These are phyloP conservation scores for Saccopteryx bilineata DNA, from an alignment of 2,113 vertebrate species.

Conservation along the genomic window DNA sequence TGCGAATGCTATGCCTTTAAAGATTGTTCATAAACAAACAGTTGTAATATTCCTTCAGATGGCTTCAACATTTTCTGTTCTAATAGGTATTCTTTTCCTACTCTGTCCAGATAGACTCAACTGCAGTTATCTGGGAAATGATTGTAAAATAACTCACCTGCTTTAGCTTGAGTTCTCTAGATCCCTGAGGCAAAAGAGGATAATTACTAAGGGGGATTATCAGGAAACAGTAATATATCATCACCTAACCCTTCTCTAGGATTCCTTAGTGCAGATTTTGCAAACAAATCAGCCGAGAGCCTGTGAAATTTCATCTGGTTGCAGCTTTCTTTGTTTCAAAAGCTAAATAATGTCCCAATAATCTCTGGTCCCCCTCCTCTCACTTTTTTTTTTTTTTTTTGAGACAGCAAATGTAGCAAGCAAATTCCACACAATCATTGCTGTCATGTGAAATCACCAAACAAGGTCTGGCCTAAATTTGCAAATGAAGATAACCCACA, in stretches of 20 bases:
- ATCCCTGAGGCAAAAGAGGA: conserved; percentile 52
- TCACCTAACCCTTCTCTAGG: neutral
- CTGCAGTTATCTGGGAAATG: conserved; percentile 55
- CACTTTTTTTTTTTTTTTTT: neutral
- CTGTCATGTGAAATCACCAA: neutral
- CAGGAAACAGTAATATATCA: conserved; percentile 26
- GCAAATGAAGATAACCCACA: conserved; percentile 21
- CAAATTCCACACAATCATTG: neutral
- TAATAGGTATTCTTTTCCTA: neutral
- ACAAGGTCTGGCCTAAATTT: neutral
- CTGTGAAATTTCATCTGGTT: conserved; percentile 25
- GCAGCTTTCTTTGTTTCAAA: conserved; percentile 32
- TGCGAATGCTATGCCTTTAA: neutral
- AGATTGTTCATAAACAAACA: conserved; percentile 4
- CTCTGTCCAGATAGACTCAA: conserved; percentile 38
- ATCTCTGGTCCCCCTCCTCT: neutral
- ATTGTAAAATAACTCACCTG: conserved; percentile 61
- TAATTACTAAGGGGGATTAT: conserved; percentile 50
- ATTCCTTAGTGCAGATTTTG: neutral
- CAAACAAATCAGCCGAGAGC: conserved; percentile 25
- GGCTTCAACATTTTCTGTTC: conserved; percentile 20
- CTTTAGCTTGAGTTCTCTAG: conserved; percentile 16
- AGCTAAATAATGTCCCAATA: conserved; percentile 33
- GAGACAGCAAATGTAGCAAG: conserved; percentile 47
- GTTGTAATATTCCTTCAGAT: conserved; percentile 26